These are phyloP conservation scores for Cybosia mesomella DNA, from an alignment of 2,888 invertebrate genomes.

Conservation along the genomic window DNA sequence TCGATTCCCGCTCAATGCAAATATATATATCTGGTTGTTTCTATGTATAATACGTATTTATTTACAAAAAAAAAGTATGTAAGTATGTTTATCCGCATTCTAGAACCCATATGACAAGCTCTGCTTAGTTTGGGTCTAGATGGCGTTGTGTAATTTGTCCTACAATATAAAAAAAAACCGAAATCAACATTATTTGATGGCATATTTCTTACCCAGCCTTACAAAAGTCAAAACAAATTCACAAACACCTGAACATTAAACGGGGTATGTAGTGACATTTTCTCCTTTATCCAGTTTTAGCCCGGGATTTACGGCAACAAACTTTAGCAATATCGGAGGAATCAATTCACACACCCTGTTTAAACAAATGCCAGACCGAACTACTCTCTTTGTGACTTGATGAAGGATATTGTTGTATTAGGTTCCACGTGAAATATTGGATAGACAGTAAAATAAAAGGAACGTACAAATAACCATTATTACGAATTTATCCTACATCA, in stretches of 20 bases:
- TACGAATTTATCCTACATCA: neutral
- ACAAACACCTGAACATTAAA: constrained; percentile 58
- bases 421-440: neutral
- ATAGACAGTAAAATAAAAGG: neutral
- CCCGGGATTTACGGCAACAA: constrained; percentile 67
- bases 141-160: too few relatives aligned
- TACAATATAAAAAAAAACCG: too few relatives aligned
- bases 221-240: constrained; percentile 30
- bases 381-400: constrained; percentile 23
- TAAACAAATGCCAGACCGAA: constrained; percentile 51
- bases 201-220: neutral
- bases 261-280: constrained; percentile 57
- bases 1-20: too few relatives aligned
- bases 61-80: too few relatives aligned
- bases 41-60: too few relatives aligned
- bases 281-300: constrained; percentile 57
- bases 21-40: too few relatives aligned
- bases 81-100: too few relatives aligned
- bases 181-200: too few relatives aligned
- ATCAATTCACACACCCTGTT: constrained; percentile 71
- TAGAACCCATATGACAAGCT: too few relatives aligned
- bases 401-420: constrained; percentile 26
- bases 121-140: too few relatives aligned
- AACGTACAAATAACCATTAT: neutral
- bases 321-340: constrained; percentile 75